phyloP scores from a whole-genome alignment of 2,797 vertebrate species.

The Ctenopoma kingsleyae region DNA sequence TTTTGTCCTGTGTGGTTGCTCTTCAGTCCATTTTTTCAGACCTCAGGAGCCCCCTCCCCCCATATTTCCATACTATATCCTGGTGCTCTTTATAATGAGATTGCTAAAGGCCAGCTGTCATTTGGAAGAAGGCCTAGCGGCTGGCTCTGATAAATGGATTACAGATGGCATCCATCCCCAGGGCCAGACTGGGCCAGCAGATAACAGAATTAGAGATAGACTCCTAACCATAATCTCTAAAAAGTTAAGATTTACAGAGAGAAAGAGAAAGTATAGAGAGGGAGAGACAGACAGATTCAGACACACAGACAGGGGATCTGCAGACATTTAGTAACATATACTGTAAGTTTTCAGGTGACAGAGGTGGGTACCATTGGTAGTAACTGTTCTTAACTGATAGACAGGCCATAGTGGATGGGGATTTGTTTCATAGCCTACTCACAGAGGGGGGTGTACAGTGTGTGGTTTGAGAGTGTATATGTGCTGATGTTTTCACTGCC shows the following conservation, averaged over 20 bases:
- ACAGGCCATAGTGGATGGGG: neutral
- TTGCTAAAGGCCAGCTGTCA: slow-evolving; percentile 78
- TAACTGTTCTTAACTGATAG: too few species aligned
- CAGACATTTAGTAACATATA: neutral
- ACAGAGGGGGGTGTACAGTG: neutral
- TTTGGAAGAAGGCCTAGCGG: slow-evolving; percentile 75
- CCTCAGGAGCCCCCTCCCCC: slow-evolving; percentile 19
- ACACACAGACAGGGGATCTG: neutral
- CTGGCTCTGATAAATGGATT: slow-evolving; percentile 78
- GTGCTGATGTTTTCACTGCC: neutral
- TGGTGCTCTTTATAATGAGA: slow-evolving; percentile 76
- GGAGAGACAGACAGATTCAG: neutral
- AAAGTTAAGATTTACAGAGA: slow-evolving; percentile 69
- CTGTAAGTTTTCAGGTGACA: neutral
- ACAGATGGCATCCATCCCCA: slow-evolving; percentile 75
- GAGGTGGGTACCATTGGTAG: too few species aligned
- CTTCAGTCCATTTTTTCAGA: slow-evolving; percentile 30
- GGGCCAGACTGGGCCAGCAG: slow-evolving; percentile 77
- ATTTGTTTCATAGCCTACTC: neutral
- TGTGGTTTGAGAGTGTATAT: neutral
- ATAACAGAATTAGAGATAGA: slow-evolving; percentile 81
- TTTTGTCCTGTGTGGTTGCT: slow-evolving; percentile 10
- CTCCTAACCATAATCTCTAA: slow-evolving; percentile 72
- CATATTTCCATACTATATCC: slow-evolving; percentile 75
- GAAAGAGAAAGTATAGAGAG: slow-evolving; percentile 32